A percentile compares a stretch with the other conserved stretches of the same genome.
Conservation (phyloP, 2,113 vertebrate genomes). For the Sapayoa aenigma region DNA sequence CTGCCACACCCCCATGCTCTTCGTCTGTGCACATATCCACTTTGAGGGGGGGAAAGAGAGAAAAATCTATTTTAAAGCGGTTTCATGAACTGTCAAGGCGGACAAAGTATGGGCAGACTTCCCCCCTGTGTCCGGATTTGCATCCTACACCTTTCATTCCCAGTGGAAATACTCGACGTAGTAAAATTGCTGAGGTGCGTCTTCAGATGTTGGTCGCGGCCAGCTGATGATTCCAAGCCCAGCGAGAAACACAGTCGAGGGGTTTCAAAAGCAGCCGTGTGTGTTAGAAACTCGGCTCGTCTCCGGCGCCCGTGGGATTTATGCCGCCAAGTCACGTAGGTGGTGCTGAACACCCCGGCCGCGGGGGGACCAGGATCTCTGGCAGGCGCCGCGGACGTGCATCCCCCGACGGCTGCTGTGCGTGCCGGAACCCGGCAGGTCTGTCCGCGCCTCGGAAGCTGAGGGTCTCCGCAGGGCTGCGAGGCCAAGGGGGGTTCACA, state of each 20-base stretch:
- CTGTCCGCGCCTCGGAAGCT: neutral
- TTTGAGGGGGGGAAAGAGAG: neutral
- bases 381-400: neutral
- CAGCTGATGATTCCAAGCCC: neutral
- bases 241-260: neutral
- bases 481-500: neutral
- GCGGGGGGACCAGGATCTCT: neutral
- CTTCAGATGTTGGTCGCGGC: neutral
- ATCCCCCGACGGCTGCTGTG: neutral
- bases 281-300: neutral
- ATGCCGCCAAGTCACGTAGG: neutral
- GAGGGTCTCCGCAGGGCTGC: neutral
- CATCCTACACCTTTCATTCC: too few species aligned
- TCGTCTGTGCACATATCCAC: neutral
- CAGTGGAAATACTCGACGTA: neutral
- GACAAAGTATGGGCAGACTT: neutral
- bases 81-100: neutral
- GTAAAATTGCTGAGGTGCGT: neutral
- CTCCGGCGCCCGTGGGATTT: neutral
- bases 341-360: neutral
- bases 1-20: neutral
- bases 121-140: neutral
- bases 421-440: too few species aligned
- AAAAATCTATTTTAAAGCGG: neutral
- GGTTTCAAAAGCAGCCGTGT: neutral